Conservation (phyloP, 2,113 vertebrate genomes). For the Phoxinus phoxinus region DNA sequence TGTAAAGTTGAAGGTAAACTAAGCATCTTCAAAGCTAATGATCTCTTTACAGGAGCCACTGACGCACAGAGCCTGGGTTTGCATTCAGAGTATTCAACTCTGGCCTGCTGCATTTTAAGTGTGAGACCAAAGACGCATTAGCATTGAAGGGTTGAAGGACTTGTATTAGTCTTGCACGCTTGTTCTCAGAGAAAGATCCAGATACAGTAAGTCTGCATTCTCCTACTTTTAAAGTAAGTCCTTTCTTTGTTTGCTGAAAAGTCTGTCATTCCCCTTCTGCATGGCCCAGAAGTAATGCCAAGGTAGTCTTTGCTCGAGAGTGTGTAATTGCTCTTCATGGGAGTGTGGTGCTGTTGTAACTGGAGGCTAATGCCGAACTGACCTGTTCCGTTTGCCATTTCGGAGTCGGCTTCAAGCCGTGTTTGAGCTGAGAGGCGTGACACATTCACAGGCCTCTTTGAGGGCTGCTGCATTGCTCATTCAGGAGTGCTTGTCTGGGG, state of each 20-base stretch:
- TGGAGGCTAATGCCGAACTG: conserved; percentile 64
- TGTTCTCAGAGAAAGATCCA: conserved; percentile 1
- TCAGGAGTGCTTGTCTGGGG: conserved; percentile 8
- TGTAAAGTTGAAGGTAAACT: conserved; percentile 25
- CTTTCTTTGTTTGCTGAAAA: conserved; percentile 13
- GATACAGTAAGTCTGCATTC: not conserved
- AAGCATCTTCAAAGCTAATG: conserved; percentile 61
- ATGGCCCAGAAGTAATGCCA: conserved; percentile 41
- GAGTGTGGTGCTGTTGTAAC: conserved; percentile 55
- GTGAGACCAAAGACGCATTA: conserved; percentile 54
- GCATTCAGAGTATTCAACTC: not conserved
- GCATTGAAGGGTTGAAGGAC: not conserved
- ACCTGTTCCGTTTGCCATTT: conserved; percentile 62
- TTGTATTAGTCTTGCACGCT: not conserved
- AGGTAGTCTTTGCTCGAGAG: conserved; percentile 35
- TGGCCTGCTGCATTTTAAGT: conserved; percentile 52
- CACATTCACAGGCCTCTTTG: conserved; percentile 31
- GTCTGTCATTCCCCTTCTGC: conserved; percentile 9
- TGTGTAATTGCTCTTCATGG: conserved; percentile 69
- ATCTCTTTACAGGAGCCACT: conserved; percentile 41
- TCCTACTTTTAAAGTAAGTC: not conserved
- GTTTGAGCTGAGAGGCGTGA: conserved; percentile 36
- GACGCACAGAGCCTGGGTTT: not conserved
- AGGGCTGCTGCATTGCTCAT: conserved; percentile 26
- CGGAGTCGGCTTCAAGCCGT: not conserved